Evolutionary conservation across 2,797 vertebrate genomes (phyloP).

Genomic region (Enteromius fasciolatus): DNA sequence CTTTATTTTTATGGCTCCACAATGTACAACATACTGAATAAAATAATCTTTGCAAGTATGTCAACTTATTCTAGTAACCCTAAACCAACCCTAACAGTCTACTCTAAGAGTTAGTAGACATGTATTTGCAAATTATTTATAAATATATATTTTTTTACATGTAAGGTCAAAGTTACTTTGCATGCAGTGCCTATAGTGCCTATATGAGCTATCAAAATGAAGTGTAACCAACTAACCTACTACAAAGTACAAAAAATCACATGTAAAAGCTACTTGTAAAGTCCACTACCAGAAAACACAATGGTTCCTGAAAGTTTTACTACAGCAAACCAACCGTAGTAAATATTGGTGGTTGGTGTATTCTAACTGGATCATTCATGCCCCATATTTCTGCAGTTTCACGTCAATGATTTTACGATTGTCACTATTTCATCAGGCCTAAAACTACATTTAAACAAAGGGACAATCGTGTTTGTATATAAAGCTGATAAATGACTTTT

Average conservation of each 20-base stretch:
- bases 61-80: too few species aligned
- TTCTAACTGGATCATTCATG: not conserved
- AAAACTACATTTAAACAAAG: not conserved
- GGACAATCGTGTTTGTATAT: not conserved
- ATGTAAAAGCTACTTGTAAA: not conserved
- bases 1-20: too few species aligned
- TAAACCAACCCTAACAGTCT: too few species aligned
- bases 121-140: too few species aligned
- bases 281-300: not conserved
- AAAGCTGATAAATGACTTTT: not conserved
- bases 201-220: too few species aligned
- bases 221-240: not conserved
- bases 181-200: too few species aligned
- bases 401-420: not conserved
- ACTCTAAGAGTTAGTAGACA: too few species aligned
- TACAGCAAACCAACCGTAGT: not conserved
- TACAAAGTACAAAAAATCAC: not conserved
- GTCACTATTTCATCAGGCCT: not conserved
- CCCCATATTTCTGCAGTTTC: not conserved
- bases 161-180: too few species aligned
- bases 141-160: too few species aligned
- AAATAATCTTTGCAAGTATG: too few species aligned
- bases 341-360: not conserved
- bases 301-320: not conserved
- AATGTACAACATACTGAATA: too few species aligned